A percentile compares a stretch with the other conserved stretches of the same genome.
phyloP scores from a whole-genome alignment of 1,140 invertebrate genomes.

The Caerostris extrusa region DNA sequence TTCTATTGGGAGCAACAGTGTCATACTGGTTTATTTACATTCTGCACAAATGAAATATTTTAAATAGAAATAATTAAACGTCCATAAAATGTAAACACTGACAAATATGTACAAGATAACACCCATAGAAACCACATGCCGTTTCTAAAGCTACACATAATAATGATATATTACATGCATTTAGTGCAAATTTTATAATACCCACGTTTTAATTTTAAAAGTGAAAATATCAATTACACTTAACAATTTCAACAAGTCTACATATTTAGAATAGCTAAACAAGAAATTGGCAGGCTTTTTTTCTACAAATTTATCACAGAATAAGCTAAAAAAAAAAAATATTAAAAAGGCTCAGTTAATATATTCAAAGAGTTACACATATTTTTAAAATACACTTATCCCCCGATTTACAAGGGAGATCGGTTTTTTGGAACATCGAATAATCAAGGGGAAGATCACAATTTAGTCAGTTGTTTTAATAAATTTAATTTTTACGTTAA shows the following conservation, averaged over 20 bases:
- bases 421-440: too few species aligned
- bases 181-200: constrained; percentile 24
- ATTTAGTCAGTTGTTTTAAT: too few species aligned
- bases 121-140: constrained; percentile 24
- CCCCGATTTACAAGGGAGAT: too few species aligned
- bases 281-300: not conserved
- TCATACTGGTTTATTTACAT: constrained; percentile 34
- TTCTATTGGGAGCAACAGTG: not conserved
- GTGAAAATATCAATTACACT: constrained; percentile 4
- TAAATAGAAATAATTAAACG: constrained; percentile 44
- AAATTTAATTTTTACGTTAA: too few species aligned
- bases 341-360: not conserved
- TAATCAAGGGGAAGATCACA: too few species aligned
- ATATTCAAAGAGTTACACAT: too few species aligned
- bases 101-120: constrained; percentile 61
- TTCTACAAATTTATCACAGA: constrained; percentile 36
- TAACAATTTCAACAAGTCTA: not conserved
- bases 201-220: constrained; percentile 49
- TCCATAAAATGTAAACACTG: constrained; percentile 36
- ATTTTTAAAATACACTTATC: too few species aligned
- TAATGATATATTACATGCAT: constrained; percentile 11
- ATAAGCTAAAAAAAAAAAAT: constrained; percentile 8
- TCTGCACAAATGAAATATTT: constrained; percentile 47
- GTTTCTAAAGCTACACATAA: not conserved
- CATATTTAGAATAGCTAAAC: not conserved